A percentile compares a stretch with the other conserved stretches of the same genome.
Conservation (phyloP, 1,140 invertebrate genomes). For the Nixonia krombeini region DNA sequence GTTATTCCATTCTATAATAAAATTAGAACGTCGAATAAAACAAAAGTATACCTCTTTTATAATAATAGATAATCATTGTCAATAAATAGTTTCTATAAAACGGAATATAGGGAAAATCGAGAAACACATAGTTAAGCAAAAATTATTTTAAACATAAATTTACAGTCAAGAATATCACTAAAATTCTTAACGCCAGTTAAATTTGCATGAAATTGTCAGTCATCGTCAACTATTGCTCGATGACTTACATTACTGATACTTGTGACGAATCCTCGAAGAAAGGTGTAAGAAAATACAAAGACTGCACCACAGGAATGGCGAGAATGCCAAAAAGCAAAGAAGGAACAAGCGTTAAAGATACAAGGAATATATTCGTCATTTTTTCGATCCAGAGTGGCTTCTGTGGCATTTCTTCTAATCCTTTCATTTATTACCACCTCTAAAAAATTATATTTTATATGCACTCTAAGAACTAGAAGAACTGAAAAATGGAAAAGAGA, state of each 20-base stretch:
- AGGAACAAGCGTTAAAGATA: slow-evolving; percentile 61
- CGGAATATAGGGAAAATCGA: background rate
- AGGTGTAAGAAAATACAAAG: slow-evolving; percentile 62
- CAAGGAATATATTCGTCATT: slow-evolving; percentile 49
- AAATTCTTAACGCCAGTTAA: background rate
- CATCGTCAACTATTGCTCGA: background rate
- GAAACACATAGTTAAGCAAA: no score
- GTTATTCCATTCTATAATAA: no score
- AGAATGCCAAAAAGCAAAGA: slow-evolving; percentile 59
- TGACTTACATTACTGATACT: slow-evolving; percentile 7
- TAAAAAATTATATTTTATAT: background rate
- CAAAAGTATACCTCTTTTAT: no score
- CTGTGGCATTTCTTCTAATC: slow-evolving; percentile 52
- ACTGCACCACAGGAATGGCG: slow-evolving; percentile 57
- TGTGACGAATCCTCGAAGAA: slow-evolving; percentile 52
- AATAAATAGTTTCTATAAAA: slow-evolving; percentile 10
- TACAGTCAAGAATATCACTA: background rate
- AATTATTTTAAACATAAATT: background rate
- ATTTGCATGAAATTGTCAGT: background rate
- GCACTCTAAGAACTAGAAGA: no score
- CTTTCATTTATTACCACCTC: no score
- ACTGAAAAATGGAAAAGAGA: no score
- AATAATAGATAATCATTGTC: no score
- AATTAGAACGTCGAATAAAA: no score
- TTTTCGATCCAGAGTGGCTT: slow-evolving; percentile 40